Percentiles rank a stretch among this genome's conserved stretches.
phyloP scores from a whole-genome alignment of 2,888 invertebrate species.

The Andrena minutula region DNA sequence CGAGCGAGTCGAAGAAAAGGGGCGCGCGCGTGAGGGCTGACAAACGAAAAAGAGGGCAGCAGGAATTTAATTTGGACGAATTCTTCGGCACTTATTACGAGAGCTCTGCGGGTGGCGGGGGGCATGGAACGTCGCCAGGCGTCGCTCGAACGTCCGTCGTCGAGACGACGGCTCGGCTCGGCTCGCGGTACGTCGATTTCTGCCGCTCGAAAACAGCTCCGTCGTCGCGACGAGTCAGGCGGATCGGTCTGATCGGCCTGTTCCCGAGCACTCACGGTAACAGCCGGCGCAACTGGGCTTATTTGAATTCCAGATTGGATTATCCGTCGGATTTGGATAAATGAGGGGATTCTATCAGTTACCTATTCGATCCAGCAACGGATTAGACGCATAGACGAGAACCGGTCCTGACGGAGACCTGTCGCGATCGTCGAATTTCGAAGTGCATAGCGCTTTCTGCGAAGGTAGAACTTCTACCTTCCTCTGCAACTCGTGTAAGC shows the following conservation, averaged over 20 bases:
- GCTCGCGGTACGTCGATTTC: constrained; percentile 41
- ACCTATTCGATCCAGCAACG: constrained; percentile 59
- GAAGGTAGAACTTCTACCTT: background rate
- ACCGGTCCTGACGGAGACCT: constrained; percentile 24
- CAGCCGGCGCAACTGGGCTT: constrained; percentile 70
- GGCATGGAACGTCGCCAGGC: constrained; percentile 62
- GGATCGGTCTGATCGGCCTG: constrained; percentile 43
- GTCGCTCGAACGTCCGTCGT: constrained; percentile 57
- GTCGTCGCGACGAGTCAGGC: constrained; percentile 38
- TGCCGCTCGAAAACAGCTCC: constrained; percentile 30
- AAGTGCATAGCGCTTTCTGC: background rate
- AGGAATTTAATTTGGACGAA: constrained; percentile 81
- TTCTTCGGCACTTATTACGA: constrained; percentile 80
- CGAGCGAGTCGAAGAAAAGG: background rate
- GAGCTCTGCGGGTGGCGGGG: constrained; percentile 38
- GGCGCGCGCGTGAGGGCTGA: constrained; percentile 11
- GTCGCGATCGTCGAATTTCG: constrained; percentile 28
- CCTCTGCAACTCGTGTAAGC: background rate
- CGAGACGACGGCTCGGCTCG: constrained; percentile 32
- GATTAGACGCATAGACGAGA: constrained; percentile 63
- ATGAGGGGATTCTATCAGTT: constrained; percentile 79
- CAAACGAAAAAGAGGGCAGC: constrained; percentile 62
- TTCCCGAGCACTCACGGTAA: constrained; percentile 48
- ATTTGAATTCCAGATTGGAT: constrained; percentile 83
- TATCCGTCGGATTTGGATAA: constrained; percentile 82